phyloP scores from a whole-genome alignment of 1,140 invertebrate genomes.

The Dendrolimus punctatus region DNA sequence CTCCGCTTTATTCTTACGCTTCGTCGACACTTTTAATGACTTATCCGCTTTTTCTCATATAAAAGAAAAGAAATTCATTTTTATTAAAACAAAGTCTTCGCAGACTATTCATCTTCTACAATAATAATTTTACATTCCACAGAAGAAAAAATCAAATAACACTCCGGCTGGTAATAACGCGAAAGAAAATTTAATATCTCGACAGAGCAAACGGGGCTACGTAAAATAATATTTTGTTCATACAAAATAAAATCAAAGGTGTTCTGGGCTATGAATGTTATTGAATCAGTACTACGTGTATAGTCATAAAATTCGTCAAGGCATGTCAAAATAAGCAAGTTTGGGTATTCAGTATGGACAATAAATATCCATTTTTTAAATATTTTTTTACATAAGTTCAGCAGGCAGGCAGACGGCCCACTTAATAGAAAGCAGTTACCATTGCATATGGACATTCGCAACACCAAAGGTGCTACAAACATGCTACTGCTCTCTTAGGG shows the following conservation, averaged over 20 bases:
- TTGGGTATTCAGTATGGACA: too few species aligned
- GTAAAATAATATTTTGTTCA: slow-evolving; percentile 10
- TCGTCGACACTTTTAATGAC: slow-evolving; percentile 59
- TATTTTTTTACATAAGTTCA: too few species aligned
- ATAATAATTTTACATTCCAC: background rate
- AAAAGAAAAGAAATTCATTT: slow-evolving; percentile 22
- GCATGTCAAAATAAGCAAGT: too few species aligned
- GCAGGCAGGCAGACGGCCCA: too few species aligned
- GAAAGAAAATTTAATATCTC: slow-evolving; percentile 7
- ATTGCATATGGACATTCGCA: too few species aligned
- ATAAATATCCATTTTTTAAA: too few species aligned
- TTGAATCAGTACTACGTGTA: slow-evolving; percentile 10
- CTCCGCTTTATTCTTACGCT: slow-evolving; percentile 43
- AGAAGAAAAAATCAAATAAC: slow-evolving; percentile 8
- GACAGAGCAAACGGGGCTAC: background rate
- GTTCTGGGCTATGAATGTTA: slow-evolving; percentile 8
- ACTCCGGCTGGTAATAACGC: background rate
- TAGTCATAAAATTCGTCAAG: slow-evolving; percentile 6
- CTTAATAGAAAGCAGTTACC: too few species aligned
- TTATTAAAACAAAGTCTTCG: background rate
- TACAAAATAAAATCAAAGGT: slow-evolving; percentile 11
- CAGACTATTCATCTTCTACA: background rate
- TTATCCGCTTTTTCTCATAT: slow-evolving; percentile 42
- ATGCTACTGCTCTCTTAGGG: too few species aligned
- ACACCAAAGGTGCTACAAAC: too few species aligned